phyloP scores from a whole-genome alignment of 2,888 invertebrate species.

The Argynnis bischoffii region DNA sequence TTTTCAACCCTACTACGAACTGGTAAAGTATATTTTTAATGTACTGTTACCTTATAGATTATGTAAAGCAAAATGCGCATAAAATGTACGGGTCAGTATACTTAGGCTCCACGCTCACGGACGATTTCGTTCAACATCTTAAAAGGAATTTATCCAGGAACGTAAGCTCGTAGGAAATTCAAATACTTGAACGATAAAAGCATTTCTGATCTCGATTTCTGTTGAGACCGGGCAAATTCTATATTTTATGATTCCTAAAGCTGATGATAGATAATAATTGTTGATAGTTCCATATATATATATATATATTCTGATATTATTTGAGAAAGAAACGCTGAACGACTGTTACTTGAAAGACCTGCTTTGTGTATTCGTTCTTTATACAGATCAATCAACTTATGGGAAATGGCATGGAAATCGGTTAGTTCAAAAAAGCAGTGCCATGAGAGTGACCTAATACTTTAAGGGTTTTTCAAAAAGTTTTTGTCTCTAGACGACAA shows the following conservation, averaged over 20 bases:
- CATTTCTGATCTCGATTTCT: slow-evolving; percentile 63
- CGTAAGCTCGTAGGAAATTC: slow-evolving; percentile 63
- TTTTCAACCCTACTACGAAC: neutral
- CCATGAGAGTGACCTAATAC: neutral
- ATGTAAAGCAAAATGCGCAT: slow-evolving; percentile 43
- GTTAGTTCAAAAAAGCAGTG: too few species aligned
- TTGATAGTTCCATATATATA: neutral
- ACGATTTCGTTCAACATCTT: slow-evolving; percentile 58
- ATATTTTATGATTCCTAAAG: slow-evolving; percentile 48
- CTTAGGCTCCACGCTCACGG: slow-evolving; percentile 49
- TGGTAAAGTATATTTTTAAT: neutral
- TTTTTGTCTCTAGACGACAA: neutral
- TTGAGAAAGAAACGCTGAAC: too few species aligned
- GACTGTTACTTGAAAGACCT: too few species aligned
- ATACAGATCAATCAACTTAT: too few species aligned
- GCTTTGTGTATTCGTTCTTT: too few species aligned
- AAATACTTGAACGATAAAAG: slow-evolving; percentile 68
- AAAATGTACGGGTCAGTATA: slow-evolving; percentile 54
- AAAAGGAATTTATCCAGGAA: slow-evolving; percentile 64
- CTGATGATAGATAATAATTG: slow-evolving; percentile 6
- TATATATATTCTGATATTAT: too few species aligned
- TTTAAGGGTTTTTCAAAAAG: neutral
- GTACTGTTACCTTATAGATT: slow-evolving; percentile 25
- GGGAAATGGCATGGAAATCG: too few species aligned
- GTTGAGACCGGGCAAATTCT: slow-evolving; percentile 56